Base-by-base conservation (phyloP, 1,140 invertebrate genomes). In the Wasmannia auropunctata region DNA sequence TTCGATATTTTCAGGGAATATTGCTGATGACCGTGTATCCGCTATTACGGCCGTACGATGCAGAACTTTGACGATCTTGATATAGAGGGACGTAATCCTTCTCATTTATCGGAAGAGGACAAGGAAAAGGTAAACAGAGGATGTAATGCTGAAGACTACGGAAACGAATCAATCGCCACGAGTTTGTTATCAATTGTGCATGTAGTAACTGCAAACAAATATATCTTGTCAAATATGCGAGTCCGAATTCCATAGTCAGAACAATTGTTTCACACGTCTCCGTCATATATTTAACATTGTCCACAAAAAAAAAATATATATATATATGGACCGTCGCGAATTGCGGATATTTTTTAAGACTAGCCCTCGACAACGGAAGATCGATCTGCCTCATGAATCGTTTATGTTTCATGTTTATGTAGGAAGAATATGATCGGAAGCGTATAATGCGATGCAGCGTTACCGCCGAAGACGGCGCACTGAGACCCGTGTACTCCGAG, bases 11-110 rank as follows among this genome's bases (percentile, higher is more conserved):
- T 92, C 94, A 94, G 94, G 92, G 72, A 84, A 49, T 75, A 83
- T 79, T 87, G 83, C 14, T 87, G 83, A 69, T 87, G 81, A 79
- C 40, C 80, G 74, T 63, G 14, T 76, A 90, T n/a, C 85, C 67
- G 62, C 40, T 25, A 19, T 74, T 83, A 83, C 87, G 74, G 70
- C 67, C 25, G 65, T 85, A 88, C 63, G 69, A 95, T 95, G 95
- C 94, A 95, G 91, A 95, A 95, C 88, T 95, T 95, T 84, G 95
- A 95, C 46, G 95, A 95, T 92, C 94, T 95, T 72, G 95, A 95
- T 87, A 95, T 95, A 83, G 95, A 95, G 90, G 95, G 95, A 88
- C 92, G 94, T 49, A 95, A 94, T 92, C 94, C 95, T 81, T 94
- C 94, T 81, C 93, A 93, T 81, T 88, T 94, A 85, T 93, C 94